These are phyloP conservation scores for Rutilus rutilus DNA, from an alignment of 2,113 vertebrate genomes.

Conservation along the genomic window DNA sequence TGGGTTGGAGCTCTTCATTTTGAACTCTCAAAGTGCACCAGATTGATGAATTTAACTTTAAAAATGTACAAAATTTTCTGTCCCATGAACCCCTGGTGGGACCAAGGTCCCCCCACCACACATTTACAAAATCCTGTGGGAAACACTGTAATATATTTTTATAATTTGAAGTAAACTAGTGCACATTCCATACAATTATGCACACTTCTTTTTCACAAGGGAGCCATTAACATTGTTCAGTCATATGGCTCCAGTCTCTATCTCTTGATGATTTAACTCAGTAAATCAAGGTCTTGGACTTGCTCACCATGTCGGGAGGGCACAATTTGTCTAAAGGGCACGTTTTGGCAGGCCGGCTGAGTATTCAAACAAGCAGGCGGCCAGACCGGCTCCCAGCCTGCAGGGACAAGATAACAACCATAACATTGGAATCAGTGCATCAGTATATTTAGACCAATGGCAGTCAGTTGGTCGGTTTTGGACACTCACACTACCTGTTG, in stretches of 20 bases:
- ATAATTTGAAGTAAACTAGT: not conserved
- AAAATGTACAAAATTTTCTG: no score
- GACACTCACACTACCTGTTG: constrained; percentile 19
- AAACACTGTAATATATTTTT: no score
- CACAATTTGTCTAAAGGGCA: constrained; percentile 26
- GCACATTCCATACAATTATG: not conserved
- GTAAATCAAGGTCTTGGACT: constrained; percentile 17
- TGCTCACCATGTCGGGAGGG: constrained; percentile 13
- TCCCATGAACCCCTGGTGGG: no score
- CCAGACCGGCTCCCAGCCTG: constrained; percentile 18
- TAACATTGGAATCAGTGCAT: constrained; percentile 19
- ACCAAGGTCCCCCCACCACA: no score
- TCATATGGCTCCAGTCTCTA: not conserved
- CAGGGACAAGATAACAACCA: constrained; percentile 20
- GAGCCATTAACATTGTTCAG: not conserved
- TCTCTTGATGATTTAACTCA: constrained; percentile 13
- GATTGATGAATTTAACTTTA: no score
- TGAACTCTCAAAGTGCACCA: no score
- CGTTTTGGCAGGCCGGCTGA: constrained; percentile 1
- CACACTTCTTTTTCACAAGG: not conserved
- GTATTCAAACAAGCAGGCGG: constrained; percentile 11
- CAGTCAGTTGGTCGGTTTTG: not conserved
- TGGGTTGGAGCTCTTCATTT: no score
- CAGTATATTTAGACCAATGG: constrained; percentile 37
- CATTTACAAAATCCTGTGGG: no score